Conservation (phyloP, 2,888 invertebrate genomes). For the Tetranychus piercei region DNA sequence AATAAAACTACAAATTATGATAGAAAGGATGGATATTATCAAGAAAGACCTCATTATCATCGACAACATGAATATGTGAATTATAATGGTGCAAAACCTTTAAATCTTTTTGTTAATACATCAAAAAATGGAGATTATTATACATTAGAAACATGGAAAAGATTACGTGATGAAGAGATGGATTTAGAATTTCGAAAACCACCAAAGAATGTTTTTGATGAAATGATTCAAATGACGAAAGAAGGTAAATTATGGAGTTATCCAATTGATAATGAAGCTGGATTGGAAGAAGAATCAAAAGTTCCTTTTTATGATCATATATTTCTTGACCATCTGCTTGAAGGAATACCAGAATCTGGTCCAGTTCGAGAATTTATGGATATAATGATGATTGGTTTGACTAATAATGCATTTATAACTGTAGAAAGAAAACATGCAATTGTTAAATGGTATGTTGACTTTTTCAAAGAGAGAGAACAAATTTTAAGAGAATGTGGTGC, state of each 20-base stretch:
- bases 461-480: conserved; percentile 60
- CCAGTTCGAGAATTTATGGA: conserved; percentile 95
- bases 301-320: conserved; percentile 78
- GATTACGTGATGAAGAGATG: conserved; percentile 47
- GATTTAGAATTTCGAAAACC: conserved; percentile 48
- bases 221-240: conserved; percentile 81
- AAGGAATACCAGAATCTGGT: conserved; percentile 76
- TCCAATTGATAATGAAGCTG: conserved; percentile 92
- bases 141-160: conserved; percentile 47
- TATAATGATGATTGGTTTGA: conserved; percentile 72
- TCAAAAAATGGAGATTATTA: too few species aligned
- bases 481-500: conserved; percentile 46
- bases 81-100: too few species aligned
- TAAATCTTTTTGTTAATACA: too few species aligned
- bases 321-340: conserved; percentile 66
- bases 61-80: too few species aligned
- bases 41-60: too few species aligned
- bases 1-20: too few species aligned
- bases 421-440: conserved; percentile 70
- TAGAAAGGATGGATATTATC: too few species aligned
- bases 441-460: conserved; percentile 74
- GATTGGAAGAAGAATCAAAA: conserved; percentile 42
- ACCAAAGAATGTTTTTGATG: conserved; percentile 72
- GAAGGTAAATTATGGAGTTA: conserved; percentile 89
- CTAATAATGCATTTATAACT: conserved; percentile 78